Evolutionary conservation across 1,140 invertebrate genomes (phyloP).

Genomic region (Orchestia grillus): DNA sequence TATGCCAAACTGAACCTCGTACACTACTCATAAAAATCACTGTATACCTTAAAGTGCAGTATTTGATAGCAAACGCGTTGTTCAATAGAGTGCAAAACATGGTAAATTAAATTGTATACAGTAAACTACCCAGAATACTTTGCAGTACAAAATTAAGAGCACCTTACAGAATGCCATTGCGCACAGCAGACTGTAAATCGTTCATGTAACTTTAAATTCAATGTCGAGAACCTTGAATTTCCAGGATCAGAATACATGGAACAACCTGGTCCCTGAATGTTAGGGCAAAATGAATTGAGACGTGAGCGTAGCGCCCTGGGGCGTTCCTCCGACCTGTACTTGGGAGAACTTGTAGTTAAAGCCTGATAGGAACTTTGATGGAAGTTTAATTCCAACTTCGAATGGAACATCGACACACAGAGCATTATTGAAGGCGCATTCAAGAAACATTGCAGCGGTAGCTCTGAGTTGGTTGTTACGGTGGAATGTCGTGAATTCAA

Average conservation of each 20-base stretch:
- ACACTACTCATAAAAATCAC: too few species aligned
- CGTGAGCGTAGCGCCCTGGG: background rate
- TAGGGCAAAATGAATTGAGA: background rate
- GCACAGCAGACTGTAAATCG: too few species aligned
- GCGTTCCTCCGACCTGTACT: background rate
- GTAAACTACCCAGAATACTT: too few species aligned
- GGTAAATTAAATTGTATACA: too few species aligned
- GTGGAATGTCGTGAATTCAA: background rate
- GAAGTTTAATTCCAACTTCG: background rate
- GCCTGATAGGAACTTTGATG: background rate
- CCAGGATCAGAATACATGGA: background rate
- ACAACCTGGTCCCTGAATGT: background rate
- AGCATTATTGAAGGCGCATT: background rate
- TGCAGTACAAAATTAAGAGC: too few species aligned
- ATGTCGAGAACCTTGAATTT: background rate
- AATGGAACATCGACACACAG: background rate
- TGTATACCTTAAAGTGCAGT: too few species aligned
- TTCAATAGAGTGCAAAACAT: too few species aligned
- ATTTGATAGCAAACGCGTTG: too few species aligned
- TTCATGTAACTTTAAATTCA: too few species aligned
- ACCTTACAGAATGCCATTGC: too few species aligned
- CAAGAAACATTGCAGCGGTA: background rate
- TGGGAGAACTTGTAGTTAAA: background rate
- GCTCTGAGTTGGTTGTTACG: background rate
- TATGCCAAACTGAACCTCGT: too few species aligned